These are phyloP conservation scores for Erpornis zantholeuca DNA, from an alignment of 2,113 vertebrate species.

Conservation along the genomic window DNA sequence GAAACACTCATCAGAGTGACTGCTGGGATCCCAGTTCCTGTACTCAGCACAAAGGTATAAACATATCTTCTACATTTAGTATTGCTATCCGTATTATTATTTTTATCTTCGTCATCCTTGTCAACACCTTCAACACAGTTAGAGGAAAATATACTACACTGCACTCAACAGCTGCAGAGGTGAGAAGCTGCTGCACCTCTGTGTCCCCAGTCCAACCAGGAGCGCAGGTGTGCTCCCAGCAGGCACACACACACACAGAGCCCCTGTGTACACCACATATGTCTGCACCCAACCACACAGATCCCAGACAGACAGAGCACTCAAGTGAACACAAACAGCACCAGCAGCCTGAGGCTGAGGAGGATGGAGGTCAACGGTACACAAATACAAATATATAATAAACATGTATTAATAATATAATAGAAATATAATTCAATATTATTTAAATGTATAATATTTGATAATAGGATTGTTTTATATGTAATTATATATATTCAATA, in stretches of 20 bases:
- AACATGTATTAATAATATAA: no score
- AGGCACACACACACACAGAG: neutral
- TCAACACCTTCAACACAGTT: neutral
- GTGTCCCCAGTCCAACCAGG: rapidly evolving
- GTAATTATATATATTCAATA: neutral
- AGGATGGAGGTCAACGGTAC: neutral
- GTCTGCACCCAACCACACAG: neutral
- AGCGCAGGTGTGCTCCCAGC: neutral
- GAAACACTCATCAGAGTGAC: neutral
- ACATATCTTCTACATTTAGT: neutral
- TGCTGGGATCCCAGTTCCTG: neutral
- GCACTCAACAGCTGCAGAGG: neutral
- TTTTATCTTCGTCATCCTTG: no score
- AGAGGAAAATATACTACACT: neutral
- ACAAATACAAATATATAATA: neutral
- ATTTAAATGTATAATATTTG: neutral
- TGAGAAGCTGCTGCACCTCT: neutral
- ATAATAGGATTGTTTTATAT: rapidly evolving
- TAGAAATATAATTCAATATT: neutral
- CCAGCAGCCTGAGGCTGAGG: neutral
- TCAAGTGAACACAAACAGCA: neutral
- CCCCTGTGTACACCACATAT: rapidly evolving
- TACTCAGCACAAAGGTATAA: neutral
- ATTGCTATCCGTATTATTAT: neutral
- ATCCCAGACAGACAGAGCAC: neutral